Conservation (phyloP, 1,140 invertebrate genomes). For the Hydropsyche tenuis region DNA sequence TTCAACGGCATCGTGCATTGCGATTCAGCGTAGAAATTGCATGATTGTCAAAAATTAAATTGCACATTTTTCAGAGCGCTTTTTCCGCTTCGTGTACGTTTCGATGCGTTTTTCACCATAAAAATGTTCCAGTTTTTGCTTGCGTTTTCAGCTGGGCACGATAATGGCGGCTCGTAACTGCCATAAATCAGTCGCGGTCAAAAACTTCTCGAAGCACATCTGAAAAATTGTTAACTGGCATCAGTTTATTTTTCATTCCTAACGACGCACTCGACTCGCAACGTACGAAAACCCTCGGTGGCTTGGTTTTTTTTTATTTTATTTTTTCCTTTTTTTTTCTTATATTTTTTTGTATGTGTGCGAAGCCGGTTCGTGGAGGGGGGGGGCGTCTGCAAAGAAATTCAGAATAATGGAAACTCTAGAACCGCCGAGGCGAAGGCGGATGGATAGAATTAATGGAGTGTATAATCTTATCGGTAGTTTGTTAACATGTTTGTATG, state of each 20-base stretch:
- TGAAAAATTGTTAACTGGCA: constrained; percentile 29
- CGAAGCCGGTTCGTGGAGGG: too few relatives aligned
- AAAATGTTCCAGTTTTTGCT: constrained; percentile 2
- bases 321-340: not conserved
- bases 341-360: not conserved
- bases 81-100: too few relatives aligned
- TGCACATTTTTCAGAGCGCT: too few relatives aligned
- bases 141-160: constrained; percentile 1
- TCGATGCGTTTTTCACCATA: too few relatives aligned
- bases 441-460: constrained; percentile 23
- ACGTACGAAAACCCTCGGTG: not conserved
- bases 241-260: constrained; percentile 26
- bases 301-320: not conserved
- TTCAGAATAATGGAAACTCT: constrained; percentile 17
- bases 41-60: too few relatives aligned
- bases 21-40: too few relatives aligned
- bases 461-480: constrained; percentile 33
- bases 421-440: not conserved
- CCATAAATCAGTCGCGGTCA: constrained; percentile 27
- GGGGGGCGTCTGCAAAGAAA: not conserved
- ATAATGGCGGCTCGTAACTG: constrained; percentile 22
- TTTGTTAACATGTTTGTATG: constrained; percentile 36
- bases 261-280: constrained; percentile 18
- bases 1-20: too few relatives aligned
- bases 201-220: constrained; percentile 26